Conservation (phyloP, 2,888 invertebrate genomes). For the Epistrophella euchroma region DNA sequence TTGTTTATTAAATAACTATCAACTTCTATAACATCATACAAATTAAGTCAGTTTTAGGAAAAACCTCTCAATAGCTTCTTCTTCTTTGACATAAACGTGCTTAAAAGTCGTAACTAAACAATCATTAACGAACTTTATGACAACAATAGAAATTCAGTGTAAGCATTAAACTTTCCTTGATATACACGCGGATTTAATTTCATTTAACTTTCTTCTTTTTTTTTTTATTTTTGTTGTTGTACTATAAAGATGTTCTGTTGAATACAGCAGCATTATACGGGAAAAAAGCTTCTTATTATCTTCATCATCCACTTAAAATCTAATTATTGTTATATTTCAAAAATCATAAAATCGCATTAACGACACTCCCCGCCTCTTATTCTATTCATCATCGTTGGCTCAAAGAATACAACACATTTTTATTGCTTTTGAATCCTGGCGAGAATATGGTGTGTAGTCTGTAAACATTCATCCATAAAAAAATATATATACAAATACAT, state of each 20-base stretch:
- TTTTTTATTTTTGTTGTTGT: background rate
- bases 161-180: conserved; percentile 10
- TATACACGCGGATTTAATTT: background rate
- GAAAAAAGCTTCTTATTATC: conserved; percentile 19
- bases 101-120: conserved; percentile 20
- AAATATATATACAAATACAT: background rate
- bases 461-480: background rate
- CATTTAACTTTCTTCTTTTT: background rate
- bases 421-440: background rate
- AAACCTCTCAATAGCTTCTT: background rate
- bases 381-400: background rate
- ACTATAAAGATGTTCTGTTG: background rate
- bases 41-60: background rate
- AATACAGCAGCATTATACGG: background rate
- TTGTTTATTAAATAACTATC: background rate
- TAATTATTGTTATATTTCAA: conserved; percentile 38
- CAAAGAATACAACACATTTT: conserved; percentile 6
- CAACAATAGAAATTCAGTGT: background rate
- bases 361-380: background rate
- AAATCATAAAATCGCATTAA: conserved; percentile 36
- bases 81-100: background rate
- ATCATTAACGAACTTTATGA: conserved; percentile 10
- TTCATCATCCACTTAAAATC: conserved; percentile 31
- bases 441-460: background rate
- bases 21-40: background rate